phyloP scores from a whole-genome alignment of 2,888 invertebrate species.

The Orthonevra nobilis region DNA sequence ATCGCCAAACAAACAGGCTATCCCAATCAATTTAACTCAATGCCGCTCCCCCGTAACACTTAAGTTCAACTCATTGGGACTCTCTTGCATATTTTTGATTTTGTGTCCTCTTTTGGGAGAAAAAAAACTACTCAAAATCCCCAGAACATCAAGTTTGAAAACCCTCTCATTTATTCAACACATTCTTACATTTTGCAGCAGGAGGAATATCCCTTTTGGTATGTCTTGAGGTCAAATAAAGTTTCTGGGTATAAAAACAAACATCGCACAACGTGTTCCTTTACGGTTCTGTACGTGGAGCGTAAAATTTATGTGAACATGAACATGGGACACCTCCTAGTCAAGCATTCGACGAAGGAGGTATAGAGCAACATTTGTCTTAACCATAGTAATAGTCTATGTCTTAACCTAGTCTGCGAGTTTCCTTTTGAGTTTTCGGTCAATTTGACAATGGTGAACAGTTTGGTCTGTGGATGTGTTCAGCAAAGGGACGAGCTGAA shows the following conservation, averaged over 20 bases:
- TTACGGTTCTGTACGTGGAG: slow-evolving; percentile 6
- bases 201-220: slow-evolving; percentile 12
- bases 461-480: neutral
- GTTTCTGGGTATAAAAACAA: slow-evolving; percentile 28
- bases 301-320: slow-evolving; percentile 16
- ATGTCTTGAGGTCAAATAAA: slow-evolving; percentile 40
- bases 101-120: slow-evolving; percentile 1
- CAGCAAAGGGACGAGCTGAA: neutral
- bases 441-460: slow-evolving; percentile 25
- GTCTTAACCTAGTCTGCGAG: slow-evolving; percentile 12
- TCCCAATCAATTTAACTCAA: slow-evolving; percentile 34
- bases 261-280: slow-evolving; percentile 17
- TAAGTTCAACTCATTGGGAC: slow-evolving; percentile 2
- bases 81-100: slow-evolving; percentile 29
- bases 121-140: neutral
- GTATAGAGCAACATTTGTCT: slow-evolving; percentile 6
- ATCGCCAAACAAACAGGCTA: slow-evolving; percentile 10
- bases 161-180: neutral
- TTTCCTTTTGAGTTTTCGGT: slow-evolving; percentile 31
- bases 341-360: neutral
- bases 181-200: too few relatives aligned
- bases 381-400: slow-evolving; percentile 15
- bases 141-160: slow-evolving; percentile 4
- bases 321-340: slow-evolving; percentile 7
- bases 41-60: slow-evolving; percentile 5